These are phyloP conservation scores for Leucoraja ocellata DNA, from an alignment of 2,797 vertebrate genomes.

Conservation along the genomic window DNA sequence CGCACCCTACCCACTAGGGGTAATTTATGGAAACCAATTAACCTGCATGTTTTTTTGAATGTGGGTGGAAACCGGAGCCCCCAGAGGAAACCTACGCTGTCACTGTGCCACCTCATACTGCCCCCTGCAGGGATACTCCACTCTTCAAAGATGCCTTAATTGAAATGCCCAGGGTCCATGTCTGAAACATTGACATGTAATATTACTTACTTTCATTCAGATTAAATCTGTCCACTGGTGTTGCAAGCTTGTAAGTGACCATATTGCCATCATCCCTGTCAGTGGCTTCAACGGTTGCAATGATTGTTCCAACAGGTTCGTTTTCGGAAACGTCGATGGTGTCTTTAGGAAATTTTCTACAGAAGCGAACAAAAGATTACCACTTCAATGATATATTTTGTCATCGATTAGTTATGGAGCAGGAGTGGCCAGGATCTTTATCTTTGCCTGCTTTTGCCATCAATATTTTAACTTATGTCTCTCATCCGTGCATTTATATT, in stretches of 20 bases:
- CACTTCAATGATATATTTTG: not conserved
- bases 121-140: no score
- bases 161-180: not conserved
- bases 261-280: slow-evolving; percentile 41
- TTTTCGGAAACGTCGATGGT: slow-evolving; percentile 48
- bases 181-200: not conserved
- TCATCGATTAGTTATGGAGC: not conserved
- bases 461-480: no score
- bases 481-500: not conserved
- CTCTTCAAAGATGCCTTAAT: not conserved
- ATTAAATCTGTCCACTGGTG: slow-evolving; percentile 46
- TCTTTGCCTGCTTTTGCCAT: not conserved
- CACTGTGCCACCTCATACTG: no score
- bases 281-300: slow-evolving; percentile 44
- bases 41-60: no score
- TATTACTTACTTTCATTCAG: slow-evolving; percentile 45
- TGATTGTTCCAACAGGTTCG: slow-evolving; percentile 43
- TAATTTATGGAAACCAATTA: no score
- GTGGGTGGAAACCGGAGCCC: no score
- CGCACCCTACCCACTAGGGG: no score
- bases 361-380: not conserved
- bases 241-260: slow-evolving; percentile 48
- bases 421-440: not conserved
- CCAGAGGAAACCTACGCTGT: no score
- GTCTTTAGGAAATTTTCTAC: slow-evolving; percentile 43